A percentile compares a stretch with the other conserved stretches of the same genome.
Evolutionary conservation across 2,888 invertebrate genomes (phyloP).

Genomic region (Maniola hyperantus): DNA sequence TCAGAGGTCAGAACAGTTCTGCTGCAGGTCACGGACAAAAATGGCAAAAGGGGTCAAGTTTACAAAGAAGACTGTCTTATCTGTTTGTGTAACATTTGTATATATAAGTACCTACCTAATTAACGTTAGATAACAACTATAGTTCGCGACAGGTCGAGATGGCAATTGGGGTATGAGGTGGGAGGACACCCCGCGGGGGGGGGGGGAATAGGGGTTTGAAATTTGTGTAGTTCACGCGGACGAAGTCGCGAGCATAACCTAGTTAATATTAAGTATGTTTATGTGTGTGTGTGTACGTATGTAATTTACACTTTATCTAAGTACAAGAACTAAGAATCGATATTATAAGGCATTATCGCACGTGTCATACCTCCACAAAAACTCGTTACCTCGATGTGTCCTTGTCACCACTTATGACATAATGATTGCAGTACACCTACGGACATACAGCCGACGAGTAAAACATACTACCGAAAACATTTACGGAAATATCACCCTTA

Average conservation of each 20-base stretch:
- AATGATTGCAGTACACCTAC: slow-evolving; percentile 41
- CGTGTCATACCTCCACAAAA: slow-evolving; percentile 35
- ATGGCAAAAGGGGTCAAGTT: slow-evolving; percentile 47
- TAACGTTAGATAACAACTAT: slow-evolving; percentile 8
- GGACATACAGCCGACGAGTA: slow-evolving; percentile 17
- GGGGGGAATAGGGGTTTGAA: no score
- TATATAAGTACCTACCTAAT: neutral
- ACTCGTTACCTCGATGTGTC: slow-evolving; percentile 37
- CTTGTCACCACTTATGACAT: slow-evolving; percentile 43
- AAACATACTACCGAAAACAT: neutral
- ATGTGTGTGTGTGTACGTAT: no score
- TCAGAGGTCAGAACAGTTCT: slow-evolving; percentile 44
- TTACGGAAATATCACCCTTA: slow-evolving; percentile 14
- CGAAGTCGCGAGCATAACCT: no score
- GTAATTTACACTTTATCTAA: no score
- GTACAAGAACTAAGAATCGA: no score
- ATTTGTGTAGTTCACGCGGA: no score
- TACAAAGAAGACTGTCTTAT: slow-evolving; percentile 42
- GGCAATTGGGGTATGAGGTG: no score
- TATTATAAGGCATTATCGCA: neutral
- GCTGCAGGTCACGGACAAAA: slow-evolving; percentile 37
- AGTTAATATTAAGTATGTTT: no score
- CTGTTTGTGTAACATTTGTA: slow-evolving; percentile 22
- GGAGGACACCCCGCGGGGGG: no score
- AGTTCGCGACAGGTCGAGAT: no score